These are phyloP conservation scores for Heliconius hermathena DNA, from an alignment of 1,140 invertebrate genomes.

Conservation along the genomic window DNA sequence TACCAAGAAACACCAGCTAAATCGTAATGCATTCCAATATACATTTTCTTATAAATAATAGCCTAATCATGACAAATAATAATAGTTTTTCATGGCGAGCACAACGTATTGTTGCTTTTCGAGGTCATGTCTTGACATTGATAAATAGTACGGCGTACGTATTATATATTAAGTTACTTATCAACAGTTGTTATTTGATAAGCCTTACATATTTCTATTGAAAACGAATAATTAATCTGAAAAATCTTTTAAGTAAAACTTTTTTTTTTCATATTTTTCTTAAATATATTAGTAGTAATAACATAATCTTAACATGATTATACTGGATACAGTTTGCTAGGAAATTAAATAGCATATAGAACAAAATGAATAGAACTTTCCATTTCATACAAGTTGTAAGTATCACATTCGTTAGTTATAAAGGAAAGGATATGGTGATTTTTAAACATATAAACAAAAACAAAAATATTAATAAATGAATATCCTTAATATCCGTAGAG, in stretches of 20 bases:
- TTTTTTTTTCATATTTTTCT: too few species aligned
- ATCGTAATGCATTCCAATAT: background rate
- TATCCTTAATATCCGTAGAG: background rate
- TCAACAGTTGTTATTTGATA: background rate
- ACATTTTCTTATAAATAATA: background rate
- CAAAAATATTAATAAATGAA: too few species aligned
- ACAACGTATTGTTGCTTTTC: background rate
- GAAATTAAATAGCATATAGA: too few species aligned
- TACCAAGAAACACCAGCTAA: background rate
- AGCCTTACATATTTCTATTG: background rate
- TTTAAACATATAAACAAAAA: too few species aligned
- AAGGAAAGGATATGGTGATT: too few species aligned
- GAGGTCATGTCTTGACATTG: background rate
- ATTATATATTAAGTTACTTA: background rate
- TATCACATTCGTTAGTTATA: too few species aligned
- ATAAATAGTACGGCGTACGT: background rate
- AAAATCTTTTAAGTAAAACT: too few species aligned
- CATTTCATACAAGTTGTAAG: too few species aligned
- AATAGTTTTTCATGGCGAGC: background rate
- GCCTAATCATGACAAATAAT: background rate
- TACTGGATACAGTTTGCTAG: too few species aligned
- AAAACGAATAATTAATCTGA: background rate
- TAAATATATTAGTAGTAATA: too few species aligned
- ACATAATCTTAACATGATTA: too few species aligned
- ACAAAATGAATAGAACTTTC: too few species aligned